A percentile compares a stretch with the other conserved stretches of the same genome.
These are phyloP conservation scores for Zaprionus capensis DNA, from an alignment of 1,140 invertebrate genomes.

Conservation along the genomic window DNA sequence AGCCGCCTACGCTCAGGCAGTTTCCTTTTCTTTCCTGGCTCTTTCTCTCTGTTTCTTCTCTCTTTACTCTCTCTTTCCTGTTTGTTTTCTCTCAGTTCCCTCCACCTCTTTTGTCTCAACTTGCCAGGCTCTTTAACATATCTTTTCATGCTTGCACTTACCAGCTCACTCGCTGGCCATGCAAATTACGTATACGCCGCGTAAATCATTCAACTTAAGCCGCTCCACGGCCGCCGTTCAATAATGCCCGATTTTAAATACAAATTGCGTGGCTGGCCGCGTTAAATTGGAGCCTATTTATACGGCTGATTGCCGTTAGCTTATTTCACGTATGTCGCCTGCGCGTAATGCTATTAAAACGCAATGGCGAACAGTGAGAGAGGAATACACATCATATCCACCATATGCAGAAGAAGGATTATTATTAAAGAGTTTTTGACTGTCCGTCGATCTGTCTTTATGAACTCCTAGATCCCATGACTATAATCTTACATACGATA, in stretches of 20 bases:
- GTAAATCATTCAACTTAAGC: constrained; percentile 72
- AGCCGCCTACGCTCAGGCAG: neutral
- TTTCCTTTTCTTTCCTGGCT: neutral
- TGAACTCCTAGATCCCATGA: too few species aligned
- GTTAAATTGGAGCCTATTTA: constrained; percentile 67
- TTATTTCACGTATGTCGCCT: constrained; percentile 33
- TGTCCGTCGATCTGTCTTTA: neutral
- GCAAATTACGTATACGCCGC: constrained; percentile 61
- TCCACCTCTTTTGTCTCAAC: neutral
- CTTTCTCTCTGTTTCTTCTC: neutral
- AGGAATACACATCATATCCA: too few species aligned
- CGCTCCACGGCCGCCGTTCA: neutral
- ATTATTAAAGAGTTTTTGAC: neutral
- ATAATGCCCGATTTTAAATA: constrained; percentile 41
- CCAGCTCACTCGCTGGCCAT: neutral
- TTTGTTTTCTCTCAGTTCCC: neutral
- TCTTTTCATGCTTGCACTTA: neutral
- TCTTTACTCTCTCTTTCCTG: neutral
- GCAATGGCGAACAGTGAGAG: neutral
- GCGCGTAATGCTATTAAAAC: constrained; percentile 58
- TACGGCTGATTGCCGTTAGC: constrained; percentile 36
- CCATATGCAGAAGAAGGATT: too few species aligned
- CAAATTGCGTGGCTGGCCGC: constrained; percentile 59
- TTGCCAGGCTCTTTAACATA: neutral
- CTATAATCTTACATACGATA: too few species aligned